These are phyloP conservation scores for Caradrina clavipalpis DNA, from an alignment of 2,888 invertebrate species.

Conservation along the genomic window DNA sequence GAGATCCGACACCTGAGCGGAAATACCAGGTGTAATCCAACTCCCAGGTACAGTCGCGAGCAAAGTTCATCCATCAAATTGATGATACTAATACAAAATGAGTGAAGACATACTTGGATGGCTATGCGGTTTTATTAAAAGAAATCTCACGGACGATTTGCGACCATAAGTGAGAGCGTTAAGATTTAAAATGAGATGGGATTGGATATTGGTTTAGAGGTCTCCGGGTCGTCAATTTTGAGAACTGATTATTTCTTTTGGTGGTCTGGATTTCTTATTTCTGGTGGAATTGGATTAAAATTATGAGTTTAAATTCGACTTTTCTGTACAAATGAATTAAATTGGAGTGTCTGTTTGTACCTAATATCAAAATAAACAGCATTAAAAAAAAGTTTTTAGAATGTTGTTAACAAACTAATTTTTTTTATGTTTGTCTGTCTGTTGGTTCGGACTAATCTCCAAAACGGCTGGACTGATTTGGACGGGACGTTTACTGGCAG, in stretches of 20 bases:
- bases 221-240: constrained; percentile 33
- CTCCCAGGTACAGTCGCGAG: constrained; percentile 51
- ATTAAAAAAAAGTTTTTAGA: no score
- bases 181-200: constrained; percentile 20
- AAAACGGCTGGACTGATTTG: no score
- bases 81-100: constrained; percentile 60
- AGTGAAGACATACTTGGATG: constrained; percentile 51
- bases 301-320: neutral
- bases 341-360: no score
- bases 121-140: constrained; percentile 58
- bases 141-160: constrained; percentile 21
- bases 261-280: constrained; percentile 32
- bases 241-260: constrained; percentile 48
- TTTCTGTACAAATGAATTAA: neutral
- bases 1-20: constrained; percentile 64
- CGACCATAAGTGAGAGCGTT: constrained; percentile 3
- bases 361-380: no score
- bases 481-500: no score
- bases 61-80: constrained; percentile 57
- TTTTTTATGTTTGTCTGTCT: no score
- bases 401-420: no score
- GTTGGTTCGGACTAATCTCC: no score
- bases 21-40: constrained; percentile 63
- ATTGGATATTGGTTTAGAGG: constrained; percentile 16
- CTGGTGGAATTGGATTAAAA: constrained; percentile 34